Conservation (phyloP, 2,888 invertebrate genomes). For the Maniola hyperantus region DNA sequence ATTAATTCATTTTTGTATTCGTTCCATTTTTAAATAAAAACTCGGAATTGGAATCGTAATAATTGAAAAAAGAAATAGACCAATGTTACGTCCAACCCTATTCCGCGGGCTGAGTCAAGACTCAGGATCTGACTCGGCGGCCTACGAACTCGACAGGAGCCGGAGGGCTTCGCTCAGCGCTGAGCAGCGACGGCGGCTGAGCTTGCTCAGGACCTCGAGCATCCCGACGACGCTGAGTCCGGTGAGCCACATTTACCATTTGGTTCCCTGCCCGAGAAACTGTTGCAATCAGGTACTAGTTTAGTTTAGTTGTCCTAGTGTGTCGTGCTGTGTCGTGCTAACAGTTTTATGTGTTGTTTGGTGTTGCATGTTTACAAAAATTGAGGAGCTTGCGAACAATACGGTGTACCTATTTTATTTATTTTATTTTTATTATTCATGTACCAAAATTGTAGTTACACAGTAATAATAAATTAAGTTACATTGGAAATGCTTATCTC, state of each 20-base stretch:
- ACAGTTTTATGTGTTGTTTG: conserved; percentile 21
- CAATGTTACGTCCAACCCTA: conserved; percentile 71
- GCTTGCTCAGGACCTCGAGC: conserved; percentile 68
- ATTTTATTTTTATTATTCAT: too few relatives aligned
- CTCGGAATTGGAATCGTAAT: conserved; percentile 12
- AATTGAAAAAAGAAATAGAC: conserved; percentile 13
- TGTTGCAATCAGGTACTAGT: conserved; percentile 77
- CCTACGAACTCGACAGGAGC: conserved; percentile 72
- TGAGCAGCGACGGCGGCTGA: conserved; percentile 72
- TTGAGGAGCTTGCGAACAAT: too few relatives aligned
- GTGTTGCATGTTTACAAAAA: too few relatives aligned
- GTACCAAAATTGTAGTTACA: too few relatives aligned
- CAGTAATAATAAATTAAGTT: too few relatives aligned
- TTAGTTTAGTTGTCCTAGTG: conserved; percentile 38
- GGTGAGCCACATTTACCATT: conserved; percentile 83
- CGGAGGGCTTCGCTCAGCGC: conserved; percentile 74
- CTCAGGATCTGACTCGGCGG: conserved; percentile 58
- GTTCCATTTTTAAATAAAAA: background rate
- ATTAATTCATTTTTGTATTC: background rate
- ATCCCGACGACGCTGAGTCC: conserved; percentile 70
- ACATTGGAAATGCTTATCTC: too few relatives aligned
- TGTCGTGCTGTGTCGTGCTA: conserved; percentile 28
- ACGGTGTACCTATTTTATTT: too few relatives aligned
- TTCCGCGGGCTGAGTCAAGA: conserved; percentile 67
- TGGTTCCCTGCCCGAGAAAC: conserved; percentile 80